Evolutionary conservation across 2,888 invertebrate genomes (phyloP), one percentile per base, ranked within the genome.

Genomic region (Drosophila anomelani): DNA sequence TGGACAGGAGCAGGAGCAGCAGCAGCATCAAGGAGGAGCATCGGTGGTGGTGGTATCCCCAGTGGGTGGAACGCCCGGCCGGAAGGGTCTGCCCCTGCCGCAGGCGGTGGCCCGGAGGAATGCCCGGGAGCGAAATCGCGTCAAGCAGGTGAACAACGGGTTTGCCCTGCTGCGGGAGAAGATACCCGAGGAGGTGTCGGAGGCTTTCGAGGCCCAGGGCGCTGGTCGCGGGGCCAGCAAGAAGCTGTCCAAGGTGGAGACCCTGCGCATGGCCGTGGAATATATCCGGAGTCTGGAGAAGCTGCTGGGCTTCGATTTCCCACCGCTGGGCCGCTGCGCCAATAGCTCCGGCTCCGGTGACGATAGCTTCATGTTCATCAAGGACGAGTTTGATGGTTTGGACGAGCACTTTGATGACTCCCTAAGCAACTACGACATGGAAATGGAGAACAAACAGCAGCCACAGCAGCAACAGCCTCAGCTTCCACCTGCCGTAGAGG

Each of bases 131-230:
- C 93, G 98, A 23, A 98, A 98, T 93, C 94, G 98, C 71, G 98
- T 98, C 12, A 97, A 97, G 82, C 97, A 97, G 94, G 97, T 97
- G 32, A 97, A 97, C 93, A 96, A 97, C 88, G 98, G 97, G 20
- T 98, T 97, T 91, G 96, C 97, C 0, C 96, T 96, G n/a, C 93
- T 98, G 2, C 94, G 97, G 23, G 96, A 96, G 83, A 97, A 97
- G 90, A 97, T 98, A 77, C 98, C 97, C 1, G 96, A 95, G 61
- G 96, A 96, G 90, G 96, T 96, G 0, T 96, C 96, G 0, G 94
- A 95, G 58, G 94, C 94, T 1, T 96, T 95, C 75, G 95, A 95
- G 91, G 94, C 93, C 39, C 94, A 95, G 8, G 95, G 95, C 66
- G 85, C 85, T 0, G 87, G 90, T 0, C 79, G 86, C 4, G 95